Conservation (phyloP, 2,888 invertebrate genomes). For the Ptychoptera contaminata region DNA sequence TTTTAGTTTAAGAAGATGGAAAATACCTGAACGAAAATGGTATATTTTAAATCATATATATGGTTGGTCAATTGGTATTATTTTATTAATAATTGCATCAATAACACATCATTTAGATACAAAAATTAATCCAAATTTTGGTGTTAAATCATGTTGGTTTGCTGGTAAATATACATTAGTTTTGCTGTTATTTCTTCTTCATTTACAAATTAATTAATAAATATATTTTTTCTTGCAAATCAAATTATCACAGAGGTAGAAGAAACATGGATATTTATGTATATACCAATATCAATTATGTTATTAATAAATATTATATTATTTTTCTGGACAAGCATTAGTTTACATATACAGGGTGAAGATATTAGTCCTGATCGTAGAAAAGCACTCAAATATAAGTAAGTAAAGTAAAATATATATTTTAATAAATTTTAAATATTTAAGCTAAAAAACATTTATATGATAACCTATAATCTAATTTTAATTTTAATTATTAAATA, state of each 20-base stretch:
- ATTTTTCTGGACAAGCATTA: slow-evolving; percentile 40
- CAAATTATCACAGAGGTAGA: slow-evolving; percentile 27
- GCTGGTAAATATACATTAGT: slow-evolving; percentile 32
- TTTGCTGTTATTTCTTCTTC: slow-evolving; percentile 16
- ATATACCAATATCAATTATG: slow-evolving; percentile 45
- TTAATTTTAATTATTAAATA: too few relatives aligned
- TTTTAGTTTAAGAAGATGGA: slow-evolving; percentile 17
- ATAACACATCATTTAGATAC: slow-evolving; percentile 23
- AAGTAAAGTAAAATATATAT: slow-evolving; percentile 11
- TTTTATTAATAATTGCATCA: slow-evolving; percentile 27
- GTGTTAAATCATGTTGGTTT: slow-evolving; percentile 46
- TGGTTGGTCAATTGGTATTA: slow-evolving; percentile 32
- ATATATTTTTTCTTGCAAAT: not conserved
- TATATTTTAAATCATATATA: slow-evolving; percentile 29
- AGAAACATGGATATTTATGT: slow-evolving; percentile 48
- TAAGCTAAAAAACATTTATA: too few relatives aligned
- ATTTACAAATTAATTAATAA: not conserved
- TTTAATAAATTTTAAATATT: slow-evolving; percentile 4
- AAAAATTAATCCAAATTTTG: slow-evolving; percentile 38
- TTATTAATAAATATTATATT: slow-evolving; percentile 39
- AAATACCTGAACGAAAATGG: slow-evolving; percentile 10
- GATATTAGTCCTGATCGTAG: slow-evolving; percentile 36
- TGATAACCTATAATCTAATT: too few relatives aligned
- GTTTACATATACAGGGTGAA: slow-evolving; percentile 38
- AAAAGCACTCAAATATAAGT: slow-evolving; percentile 42